Evolutionary conservation across 1,140 invertebrate species (phyloP).

Genomic region (Lasaia peninsularis): DNA sequence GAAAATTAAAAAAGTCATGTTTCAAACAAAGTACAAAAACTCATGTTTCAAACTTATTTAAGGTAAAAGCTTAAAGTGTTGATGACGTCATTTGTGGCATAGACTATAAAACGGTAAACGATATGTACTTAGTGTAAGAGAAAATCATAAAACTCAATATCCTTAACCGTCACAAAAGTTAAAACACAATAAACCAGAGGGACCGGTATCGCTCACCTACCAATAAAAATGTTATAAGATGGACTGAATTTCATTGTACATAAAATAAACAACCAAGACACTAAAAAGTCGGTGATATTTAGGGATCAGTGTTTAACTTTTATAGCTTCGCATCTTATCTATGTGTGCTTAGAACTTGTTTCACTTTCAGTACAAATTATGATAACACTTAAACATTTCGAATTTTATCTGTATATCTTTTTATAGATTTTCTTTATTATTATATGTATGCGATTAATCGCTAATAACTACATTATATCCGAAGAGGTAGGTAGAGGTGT

Average conservation of each 20-base stretch:
- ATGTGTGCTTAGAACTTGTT: constrained; percentile 33
- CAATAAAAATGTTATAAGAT: constrained; percentile 54
- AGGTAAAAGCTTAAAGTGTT: too few relatives aligned
- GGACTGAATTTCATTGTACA: constrained; percentile 37
- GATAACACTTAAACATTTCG: neutral
- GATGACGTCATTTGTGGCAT: neutral
- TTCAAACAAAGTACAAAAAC: too few relatives aligned
- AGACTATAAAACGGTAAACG: neutral
- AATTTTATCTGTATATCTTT: too few relatives aligned
- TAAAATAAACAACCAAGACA: constrained; percentile 44
- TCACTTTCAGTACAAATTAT: neutral
- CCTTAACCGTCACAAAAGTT: constrained; percentile 42
- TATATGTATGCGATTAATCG: too few relatives aligned
- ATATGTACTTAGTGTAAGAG: neutral
- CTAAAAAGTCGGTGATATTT: constrained; percentile 35
- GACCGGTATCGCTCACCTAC: constrained; percentile 38
- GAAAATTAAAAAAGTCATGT: too few relatives aligned
- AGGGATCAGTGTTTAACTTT: constrained; percentile 38
- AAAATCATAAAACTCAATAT: constrained; percentile 25
- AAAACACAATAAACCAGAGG: constrained; percentile 48
- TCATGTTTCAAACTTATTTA: too few relatives aligned
- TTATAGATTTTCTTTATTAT: too few relatives aligned
- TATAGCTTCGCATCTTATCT: constrained; percentile 24
- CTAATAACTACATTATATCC: too few relatives aligned
- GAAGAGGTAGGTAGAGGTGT: too few relatives aligned